A percentile compares a stretch with the other conserved stretches of the same genome.
Evolutionary conservation across 2,888 invertebrate genomes (phyloP).

Genomic region (Perithous albicinctus): DNA sequence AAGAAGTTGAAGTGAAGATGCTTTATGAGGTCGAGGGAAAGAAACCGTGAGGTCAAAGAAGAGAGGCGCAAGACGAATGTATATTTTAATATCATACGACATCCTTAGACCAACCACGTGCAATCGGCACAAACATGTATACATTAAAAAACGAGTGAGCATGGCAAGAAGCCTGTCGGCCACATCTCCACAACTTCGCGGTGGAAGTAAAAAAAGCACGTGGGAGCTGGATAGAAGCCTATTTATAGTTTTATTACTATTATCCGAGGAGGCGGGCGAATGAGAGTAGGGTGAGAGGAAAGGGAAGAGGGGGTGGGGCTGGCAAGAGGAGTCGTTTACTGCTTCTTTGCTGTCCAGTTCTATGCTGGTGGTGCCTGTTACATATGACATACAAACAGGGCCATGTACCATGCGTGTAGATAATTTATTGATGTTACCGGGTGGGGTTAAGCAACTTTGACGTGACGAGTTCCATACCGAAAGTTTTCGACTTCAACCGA

Average conservation of each 20-base stretch:
- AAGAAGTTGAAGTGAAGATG: neutral
- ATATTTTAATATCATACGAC: neutral
- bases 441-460: slow-evolving; percentile 9
- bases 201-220: slow-evolving; percentile 28
- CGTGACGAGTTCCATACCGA: neutral
- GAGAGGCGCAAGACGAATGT: neutral
- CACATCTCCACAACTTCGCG: neutral
- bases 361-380: slow-evolving; percentile 7
- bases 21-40: neutral
- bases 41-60: neutral
- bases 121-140: slow-evolving; percentile 11
- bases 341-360: slow-evolving; percentile 14
- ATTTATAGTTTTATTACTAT: slow-evolving; percentile 56
- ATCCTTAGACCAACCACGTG: neutral
- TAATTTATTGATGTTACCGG: slow-evolving; percentile 29
- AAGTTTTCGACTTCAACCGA: neutral
- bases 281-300: neutral
- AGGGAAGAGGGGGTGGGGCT: no score
- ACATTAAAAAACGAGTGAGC: slow-evolving; percentile 16
- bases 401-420: neutral
- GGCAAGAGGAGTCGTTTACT: slow-evolving; percentile 12
- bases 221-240: slow-evolving; percentile 39
- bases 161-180: neutral
- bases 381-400: neutral
- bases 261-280: slow-evolving; percentile 28